phyloP scores from a whole-genome alignment of 2,113 vertebrate species.

The Oryzias woworae region DNA sequence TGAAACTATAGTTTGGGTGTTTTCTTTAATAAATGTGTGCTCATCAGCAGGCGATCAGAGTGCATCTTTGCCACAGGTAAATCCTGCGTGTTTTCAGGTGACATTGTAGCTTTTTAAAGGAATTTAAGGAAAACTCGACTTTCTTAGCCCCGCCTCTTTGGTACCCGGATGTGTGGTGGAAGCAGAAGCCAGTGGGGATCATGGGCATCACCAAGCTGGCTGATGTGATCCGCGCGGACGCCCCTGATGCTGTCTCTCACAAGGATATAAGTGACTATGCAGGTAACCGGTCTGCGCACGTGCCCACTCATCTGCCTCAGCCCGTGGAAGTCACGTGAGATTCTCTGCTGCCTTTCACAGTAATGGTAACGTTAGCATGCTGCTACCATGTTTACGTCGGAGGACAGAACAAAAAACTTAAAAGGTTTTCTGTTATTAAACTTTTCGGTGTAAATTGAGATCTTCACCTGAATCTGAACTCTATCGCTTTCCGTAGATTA shows the following conservation, averaged over 20 bases:
- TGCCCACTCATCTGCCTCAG: neutral
- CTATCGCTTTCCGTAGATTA: too few relatives aligned
- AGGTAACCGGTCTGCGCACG: constrained; percentile 37
- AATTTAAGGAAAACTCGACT: too few relatives aligned
- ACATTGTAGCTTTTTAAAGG: too few relatives aligned
- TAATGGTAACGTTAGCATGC: constrained; percentile 26
- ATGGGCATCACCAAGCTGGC: constrained; percentile 79
- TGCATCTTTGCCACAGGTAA: too few relatives aligned
- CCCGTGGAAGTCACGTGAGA: neutral
- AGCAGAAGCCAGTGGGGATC: neutral
- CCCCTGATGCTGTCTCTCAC: constrained; percentile 53
- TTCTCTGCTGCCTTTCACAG: too few relatives aligned
- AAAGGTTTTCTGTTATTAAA: too few relatives aligned
- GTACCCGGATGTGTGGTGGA: neutral
- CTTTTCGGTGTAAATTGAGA: too few relatives aligned
- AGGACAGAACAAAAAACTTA: too few relatives aligned
- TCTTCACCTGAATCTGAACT: too few relatives aligned
- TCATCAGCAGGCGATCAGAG: neutral
- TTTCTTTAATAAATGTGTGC: constrained; percentile 57
- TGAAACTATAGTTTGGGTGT: constrained; percentile 36
- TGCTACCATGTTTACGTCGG: too few relatives aligned
- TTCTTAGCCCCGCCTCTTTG: neutral
- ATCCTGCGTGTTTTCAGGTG: too few relatives aligned
- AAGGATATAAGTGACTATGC: constrained; percentile 75
- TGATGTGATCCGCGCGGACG: constrained; percentile 69